A percentile compares a stretch with the other conserved stretches of the same genome.
phyloP scores from a whole-genome alignment of 2,797 vertebrate species.

The Emydoidea blandingii region DNA sequence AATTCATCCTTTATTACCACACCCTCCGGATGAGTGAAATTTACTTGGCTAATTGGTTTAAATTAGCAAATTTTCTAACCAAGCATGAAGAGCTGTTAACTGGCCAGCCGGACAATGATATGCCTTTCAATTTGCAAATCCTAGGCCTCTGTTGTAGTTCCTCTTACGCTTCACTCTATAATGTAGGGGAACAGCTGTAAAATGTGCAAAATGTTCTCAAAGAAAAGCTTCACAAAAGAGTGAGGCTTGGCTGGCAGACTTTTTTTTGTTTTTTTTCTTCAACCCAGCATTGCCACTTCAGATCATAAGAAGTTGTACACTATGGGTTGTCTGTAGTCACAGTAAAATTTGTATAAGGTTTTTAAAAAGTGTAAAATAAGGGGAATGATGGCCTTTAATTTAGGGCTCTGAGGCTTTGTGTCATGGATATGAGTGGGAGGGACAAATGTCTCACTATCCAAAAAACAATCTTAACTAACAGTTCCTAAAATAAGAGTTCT shows the following conservation, averaged over 20 bases:
- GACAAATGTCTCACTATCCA: not conserved
- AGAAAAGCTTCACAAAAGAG: conserved; percentile 62
- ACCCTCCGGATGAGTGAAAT: conserved; percentile 40
- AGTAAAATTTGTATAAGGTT: conserved; percentile 43
- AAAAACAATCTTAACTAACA: not conserved
- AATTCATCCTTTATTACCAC: not conserved
- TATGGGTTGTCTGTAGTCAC: conserved; percentile 52
- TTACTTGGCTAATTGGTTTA: conserved; percentile 72
- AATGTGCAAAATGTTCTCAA: conserved; percentile 76
- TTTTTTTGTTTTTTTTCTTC: conserved; percentile 19
- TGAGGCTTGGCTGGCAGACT: conserved; percentile 57
- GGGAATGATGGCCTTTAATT: not conserved
- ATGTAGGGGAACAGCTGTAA: conserved; percentile 76
- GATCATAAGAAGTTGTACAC: conserved; percentile 42
- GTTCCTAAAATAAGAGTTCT: not conserved
- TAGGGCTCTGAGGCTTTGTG: not conserved
- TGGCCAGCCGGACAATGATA: conserved; percentile 55
- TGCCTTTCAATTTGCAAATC: conserved; percentile 75
- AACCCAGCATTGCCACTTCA: conserved; percentile 63
- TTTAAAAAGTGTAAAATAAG: not conserved
- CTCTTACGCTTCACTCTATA: conserved; percentile 74
- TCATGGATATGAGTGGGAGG: not conserved
- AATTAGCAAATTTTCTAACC: conserved; percentile 74
- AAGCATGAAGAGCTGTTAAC: conserved; percentile 71
- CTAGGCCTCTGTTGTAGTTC: conserved; percentile 64